A percentile compares a stretch with the other conserved stretches of the same genome.
phyloP scores from a whole-genome alignment of 1,140 invertebrate genomes.

The Hormaphis cornu region DNA sequence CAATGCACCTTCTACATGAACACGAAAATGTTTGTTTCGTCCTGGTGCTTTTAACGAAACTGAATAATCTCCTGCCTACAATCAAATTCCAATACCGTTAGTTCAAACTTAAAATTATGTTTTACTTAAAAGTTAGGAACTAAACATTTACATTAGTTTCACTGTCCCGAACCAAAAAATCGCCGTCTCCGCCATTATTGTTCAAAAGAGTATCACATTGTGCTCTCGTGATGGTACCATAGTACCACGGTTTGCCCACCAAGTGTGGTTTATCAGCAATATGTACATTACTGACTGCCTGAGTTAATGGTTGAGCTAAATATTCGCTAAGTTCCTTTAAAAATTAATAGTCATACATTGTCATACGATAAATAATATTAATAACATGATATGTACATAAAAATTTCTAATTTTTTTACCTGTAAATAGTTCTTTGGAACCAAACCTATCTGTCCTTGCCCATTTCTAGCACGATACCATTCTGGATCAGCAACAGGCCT shows the following conservation, averaged over 20 bases:
- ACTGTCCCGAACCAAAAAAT: constrained; percentile 96
- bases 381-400: constrained; percentile 2
- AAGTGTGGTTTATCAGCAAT: constrained; percentile 57
- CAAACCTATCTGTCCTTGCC: constrained; percentile 79
- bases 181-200: constrained; percentile 88
- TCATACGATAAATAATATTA: neutral
- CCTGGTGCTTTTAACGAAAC: constrained; percentile 95
- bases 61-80: constrained; percentile 93
- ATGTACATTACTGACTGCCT: constrained; percentile 37
- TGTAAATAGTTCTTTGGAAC: constrained; percentile 95
- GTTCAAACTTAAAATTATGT: neutral
- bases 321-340: constrained; percentile 71
- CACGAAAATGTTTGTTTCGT: constrained; percentile 97
- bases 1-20: constrained; percentile 85
- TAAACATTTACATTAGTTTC: constrained; percentile 83
- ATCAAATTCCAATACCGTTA: constrained; percentile 35
- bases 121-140: too few relatives aligned
- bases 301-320: constrained; percentile 59
- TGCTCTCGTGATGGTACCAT: constrained; percentile 84
- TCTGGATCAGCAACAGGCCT: constrained; percentile 92
- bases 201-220: constrained; percentile 92
- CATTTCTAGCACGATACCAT: constrained; percentile 91
- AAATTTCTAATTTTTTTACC: constrained; percentile 38
- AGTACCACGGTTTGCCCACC: constrained; percentile 87
- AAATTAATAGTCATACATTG: neutral